Evolutionary conservation across 2,113 vertebrate genomes (phyloP), one percentile per base, ranked within the genome.

Genomic region (Archocentrus centrarchus): DNA sequence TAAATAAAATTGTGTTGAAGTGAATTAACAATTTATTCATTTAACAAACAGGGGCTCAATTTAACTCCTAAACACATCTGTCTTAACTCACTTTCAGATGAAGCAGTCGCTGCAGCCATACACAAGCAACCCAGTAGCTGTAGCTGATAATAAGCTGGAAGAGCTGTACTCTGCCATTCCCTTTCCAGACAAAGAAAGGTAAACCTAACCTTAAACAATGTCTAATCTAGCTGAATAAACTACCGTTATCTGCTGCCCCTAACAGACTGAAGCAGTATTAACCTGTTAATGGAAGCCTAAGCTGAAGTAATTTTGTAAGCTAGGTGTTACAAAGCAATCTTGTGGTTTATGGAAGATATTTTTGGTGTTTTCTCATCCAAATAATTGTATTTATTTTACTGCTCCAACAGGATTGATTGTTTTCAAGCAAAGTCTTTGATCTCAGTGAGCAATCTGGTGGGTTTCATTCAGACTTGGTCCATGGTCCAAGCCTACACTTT

Each of bases 111-210:
- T 95, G 79, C 13, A 15, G 18, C 95, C 93, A 0, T 91, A 94
- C 85, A 92, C 87, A 1, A 93, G 55, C 80, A 66, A n/a, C 22
- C 88, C 1, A 35, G 84, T 94, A 14, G 50, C 41, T n/a, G 18
- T 77, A 2, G 11, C 79, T 75, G 82, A 90, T 1, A 68, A 15
- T 55, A 94, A 87, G 58, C 91, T 96, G 59, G 75, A 94, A 39
- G 75, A 62, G 6, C 88, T 97, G 53, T 97, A 96, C 80, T 90
- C 95, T 39, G 94, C 95, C 44, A 92, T 97, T 68, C 93, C 95
- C 0, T 97, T 96, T 80, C 82, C 95, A 75, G 96, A 97, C 14
- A 97, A 97, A 91, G 92, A 96, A 78, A 96, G 96, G 97, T 97
- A 93, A 94, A 75, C 30, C 15, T 11, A 6, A 30, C 3, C 30